Evolutionary conservation across 2,797 vertebrate genomes (phyloP), one percentile per base, ranked within the genome.

Genomic region (Setipinna tenuifilis): DNA sequence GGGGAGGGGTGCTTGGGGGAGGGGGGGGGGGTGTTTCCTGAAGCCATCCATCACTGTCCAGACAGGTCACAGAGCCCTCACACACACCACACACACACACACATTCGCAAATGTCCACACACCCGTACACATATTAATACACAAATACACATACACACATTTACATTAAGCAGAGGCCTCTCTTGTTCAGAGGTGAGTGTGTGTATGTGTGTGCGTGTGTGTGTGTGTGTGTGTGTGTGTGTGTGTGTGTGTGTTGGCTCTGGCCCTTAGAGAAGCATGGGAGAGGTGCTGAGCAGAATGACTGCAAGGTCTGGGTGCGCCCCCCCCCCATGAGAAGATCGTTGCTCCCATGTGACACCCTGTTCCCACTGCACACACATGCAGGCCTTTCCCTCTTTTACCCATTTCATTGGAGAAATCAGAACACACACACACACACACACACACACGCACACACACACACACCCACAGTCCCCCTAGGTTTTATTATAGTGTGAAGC

Each of bases 31-130:
- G 89, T 85, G 87, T 90, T 95, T 94, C 94, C 93, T 95, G 91
- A 93, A 94, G 82, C 88, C 93, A 93, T 95, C 92, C 93, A 94
- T 95, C 94, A 94, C 90, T 75, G 87, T 83, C 88, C 84, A 87
- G 89, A 88, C 65, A 71, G 65, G 65, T 35, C 65, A 71, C 65
- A 21, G 11, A 6, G 23, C 62, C n/a, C 50, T 19, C 25, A 59
- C 83, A 83, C 12, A 65, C 11, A 23, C n/a, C 83, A 83, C 81
- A 62, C 28, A 25, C 61, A 65, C 61, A 65, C 59, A 62, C 59
- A 62, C 59, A 62, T 19, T 21, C 59, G 5, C 21, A 62, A 1
- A 62, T 19, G n/a, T 19, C 1, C 59, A 62, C 2, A 62, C n/a
- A 28, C 62, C 25, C 62, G 10, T 10, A 48, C 46, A 48, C 46